phyloP scores from a whole-genome alignment of 2,797 vertebrate species.

The Takifugu rubripes region DNA sequence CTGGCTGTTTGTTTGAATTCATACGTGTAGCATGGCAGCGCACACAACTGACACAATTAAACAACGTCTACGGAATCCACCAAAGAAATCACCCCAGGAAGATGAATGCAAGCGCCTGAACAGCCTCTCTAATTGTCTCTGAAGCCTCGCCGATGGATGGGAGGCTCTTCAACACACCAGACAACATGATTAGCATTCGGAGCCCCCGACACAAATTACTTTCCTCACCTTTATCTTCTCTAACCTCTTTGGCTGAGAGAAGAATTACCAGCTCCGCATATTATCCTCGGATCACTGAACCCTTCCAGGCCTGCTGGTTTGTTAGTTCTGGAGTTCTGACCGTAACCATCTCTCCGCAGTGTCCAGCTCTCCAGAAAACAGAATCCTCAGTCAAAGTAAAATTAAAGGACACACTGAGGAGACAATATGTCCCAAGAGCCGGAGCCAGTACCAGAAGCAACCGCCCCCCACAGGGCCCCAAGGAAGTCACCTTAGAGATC shows the following conservation, averaged over 20 bases:
- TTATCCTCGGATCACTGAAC: constrained; percentile 7
- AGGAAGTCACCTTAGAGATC: constrained; percentile 76
- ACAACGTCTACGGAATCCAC: constrained; percentile 6
- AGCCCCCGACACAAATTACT: constrained; percentile 20
- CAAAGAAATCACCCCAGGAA: constrained; percentile 28
- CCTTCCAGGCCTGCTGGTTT: not conserved
- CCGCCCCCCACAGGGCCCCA: constrained; percentile 45
- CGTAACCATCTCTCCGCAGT: constrained; percentile 15
- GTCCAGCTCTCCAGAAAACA: constrained; percentile 38
- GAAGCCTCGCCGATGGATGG: constrained; percentile 15
- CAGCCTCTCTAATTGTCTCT: constrained; percentile 31
- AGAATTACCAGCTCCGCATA: constrained; percentile 2
- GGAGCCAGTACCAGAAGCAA: constrained; percentile 31
- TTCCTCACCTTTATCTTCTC: constrained; percentile 18
- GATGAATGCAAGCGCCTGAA: constrained; percentile 24
- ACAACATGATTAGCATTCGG: constrained; percentile 46
- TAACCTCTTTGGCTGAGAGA: constrained; percentile 3
- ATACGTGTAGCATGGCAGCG: not conserved
- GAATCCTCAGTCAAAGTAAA: constrained; percentile 48
- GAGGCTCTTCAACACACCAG: constrained; percentile 26
- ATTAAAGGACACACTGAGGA: constrained; percentile 65
- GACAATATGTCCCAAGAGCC: constrained; percentile 59
- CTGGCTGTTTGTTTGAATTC: constrained; percentile 24
- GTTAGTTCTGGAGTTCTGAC: constrained; percentile 29
- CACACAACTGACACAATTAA: constrained; percentile 3